Conservation (phyloP, 2,113 vertebrate species). For the Anarrhichthys ocellatus region DNA sequence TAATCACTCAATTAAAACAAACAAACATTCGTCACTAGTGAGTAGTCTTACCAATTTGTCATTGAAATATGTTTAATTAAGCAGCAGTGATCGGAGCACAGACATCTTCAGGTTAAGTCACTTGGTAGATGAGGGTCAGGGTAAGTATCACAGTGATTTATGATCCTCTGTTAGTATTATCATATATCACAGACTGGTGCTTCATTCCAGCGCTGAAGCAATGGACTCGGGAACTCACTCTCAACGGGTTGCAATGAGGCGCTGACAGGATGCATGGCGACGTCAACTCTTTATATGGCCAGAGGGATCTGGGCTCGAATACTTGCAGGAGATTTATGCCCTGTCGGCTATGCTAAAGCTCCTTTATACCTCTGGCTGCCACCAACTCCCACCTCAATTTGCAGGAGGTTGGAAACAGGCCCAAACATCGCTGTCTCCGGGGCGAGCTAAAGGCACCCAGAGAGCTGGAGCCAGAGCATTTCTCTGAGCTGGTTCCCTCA, state of each 20-base stretch:
- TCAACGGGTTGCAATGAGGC: constrained; percentile 4
- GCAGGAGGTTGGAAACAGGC: constrained; percentile 68
- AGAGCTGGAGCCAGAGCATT: constrained; percentile 21
- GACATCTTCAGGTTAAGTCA: background rate
- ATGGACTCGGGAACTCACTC: constrained; percentile 9
- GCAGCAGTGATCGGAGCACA: background rate
- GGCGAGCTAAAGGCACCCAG: constrained; percentile 54
- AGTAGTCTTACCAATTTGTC: background rate
- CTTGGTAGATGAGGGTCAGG: background rate
- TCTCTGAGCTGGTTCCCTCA: constrained; percentile 24
- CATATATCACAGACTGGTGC: background rate
- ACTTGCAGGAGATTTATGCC: constrained; percentile 74
- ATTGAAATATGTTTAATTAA: constrained; percentile 8
- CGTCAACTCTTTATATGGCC: constrained; percentile 53
- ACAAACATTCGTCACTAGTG: no score
- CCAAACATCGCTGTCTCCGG: constrained; percentile 52
- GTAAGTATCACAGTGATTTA: constrained; percentile 19
- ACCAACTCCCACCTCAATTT: constrained; percentile 84
- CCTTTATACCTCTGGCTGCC: constrained; percentile 72
- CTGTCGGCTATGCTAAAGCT: constrained; percentile 70
- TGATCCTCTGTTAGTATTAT: background rate
- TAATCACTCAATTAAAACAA: no score
- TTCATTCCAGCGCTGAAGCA: background rate
- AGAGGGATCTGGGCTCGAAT: constrained; percentile 32
- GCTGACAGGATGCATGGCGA: constrained; percentile 45